Base-by-base conservation (phyloP, 2,888 invertebrate genomes). In the Cataglyphis altisquamis region DNA sequence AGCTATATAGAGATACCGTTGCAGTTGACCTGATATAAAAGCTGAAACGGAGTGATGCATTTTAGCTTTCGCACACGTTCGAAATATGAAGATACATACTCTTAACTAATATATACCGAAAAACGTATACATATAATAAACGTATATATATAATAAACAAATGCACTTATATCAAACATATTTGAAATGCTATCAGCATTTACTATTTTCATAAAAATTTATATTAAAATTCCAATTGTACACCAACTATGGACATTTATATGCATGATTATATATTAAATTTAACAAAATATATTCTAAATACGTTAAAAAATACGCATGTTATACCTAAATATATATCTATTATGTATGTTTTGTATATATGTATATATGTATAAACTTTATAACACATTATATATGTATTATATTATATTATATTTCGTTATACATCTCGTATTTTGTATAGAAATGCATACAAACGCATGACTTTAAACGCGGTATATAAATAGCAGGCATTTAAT, bases 1-100 rank as follows among this genome's bases (percentile, higher is more conserved):
- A 10, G n/a, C 67, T 67, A 21, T 5, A n/a, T 39, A 39, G n/a
- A 52, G 39, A 52, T 77, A 77, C 67, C 75, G 75, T 75, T 66
- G 66, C 66, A 67, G 10, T 55, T 67, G 29, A 12, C 6, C 39
- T n/a, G 3, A 15, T 21, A 41, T 55, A 29, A 57, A 67, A 55
- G 39, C 39, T n/a, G n/a, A 6, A 67, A 10, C 18, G 41, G 25
- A 12, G 9, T 55, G n/a, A 77, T 77, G n/a, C 48, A 18, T 18
- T 48, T 64, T 36, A 18, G 25, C 36, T 66, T 52, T 66, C 10
- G 25, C 39, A 52, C 21, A 12, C 15, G 12, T 39, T 39, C 12
- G 4, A 21, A 21, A 15, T 5, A 12, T 74, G 15, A 36, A 48
- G 25, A 18, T 64, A 39, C 36, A 8, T 66, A 21, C 63, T 74